Evolutionary conservation across 2,797 vertebrate genomes (phyloP), one percentile per base, ranked within the genome.

Genomic region (Sebastes iracundus): DNA sequence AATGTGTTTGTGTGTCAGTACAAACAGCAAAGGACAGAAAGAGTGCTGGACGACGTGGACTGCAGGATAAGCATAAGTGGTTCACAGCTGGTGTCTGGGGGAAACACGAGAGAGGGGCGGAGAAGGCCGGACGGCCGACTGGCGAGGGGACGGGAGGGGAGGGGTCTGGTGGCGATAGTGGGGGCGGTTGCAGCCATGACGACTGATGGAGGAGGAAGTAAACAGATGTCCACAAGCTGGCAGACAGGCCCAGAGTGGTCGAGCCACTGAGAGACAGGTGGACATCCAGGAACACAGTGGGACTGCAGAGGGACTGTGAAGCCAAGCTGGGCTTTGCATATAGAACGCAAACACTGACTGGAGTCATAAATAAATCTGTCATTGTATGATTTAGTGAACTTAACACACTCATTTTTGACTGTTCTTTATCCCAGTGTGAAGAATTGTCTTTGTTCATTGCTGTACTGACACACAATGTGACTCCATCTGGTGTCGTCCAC

Each of bases 191-290:
- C 81, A 84, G 80, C 90, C 92, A 95, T 95, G 93, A 82, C 84
- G 76, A 95, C 93, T 82, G 93, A 87, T 91, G 85, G 83, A 92
- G 85, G 81, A 94, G 91, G 92, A 95, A 90, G 93, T 93, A 95
- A 95, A 95, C 94, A 95, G 94, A 94, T 94, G 94, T 94, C 93
- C 89, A 91, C 94, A 94, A 91, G 92, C 94, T 94, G 93, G 92
- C 93, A 92, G 89, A 81, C 87, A 81, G 90, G 78, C 87, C 81
- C 75, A 53, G 87, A 91, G 89, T 77, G 92, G 87, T 64, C 75
- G 20, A 65, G 83, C 73, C 77, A 42, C 76, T 59, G 87, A 90
- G 87, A 87, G 93, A 91, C 92, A 94, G 92, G 90, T 93, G 94
- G 92, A 81, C 86, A 80, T 89, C 85, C 86, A 86, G 88, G 87